Base-by-base conservation (phyloP, 1,140 invertebrate species). In the Holotrichia oblita region DNA sequence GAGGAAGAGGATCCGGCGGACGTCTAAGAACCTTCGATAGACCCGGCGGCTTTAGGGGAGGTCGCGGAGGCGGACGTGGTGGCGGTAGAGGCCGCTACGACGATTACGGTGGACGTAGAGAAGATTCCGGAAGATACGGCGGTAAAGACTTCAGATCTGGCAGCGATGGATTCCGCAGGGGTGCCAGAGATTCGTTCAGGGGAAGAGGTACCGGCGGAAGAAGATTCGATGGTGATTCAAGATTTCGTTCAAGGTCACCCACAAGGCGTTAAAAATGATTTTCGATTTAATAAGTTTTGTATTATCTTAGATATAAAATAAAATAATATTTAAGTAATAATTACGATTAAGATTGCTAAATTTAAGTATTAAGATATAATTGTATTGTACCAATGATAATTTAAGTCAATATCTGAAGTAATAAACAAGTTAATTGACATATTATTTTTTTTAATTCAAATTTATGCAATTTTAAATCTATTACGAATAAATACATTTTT, bases 61-160 rank as follows among this genome's bases (percentile, higher is more conserved):
- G 81, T 24, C 78, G 82, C 12, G 76, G 81, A n/a, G 79, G 82
- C 0, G 89, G 91, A 77, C 88, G 92, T 9, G 88, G 89, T 17
- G 86, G 89, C 41, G 87, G 88, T 80, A 84, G 90, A 76, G 87
- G 89, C 69, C 74, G 78, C 6, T 79, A 77, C n/a, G 74, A 79
- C 22, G 74, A 75, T 40, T 79, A 77, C 40, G 75, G 90, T 6
- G 77, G 83, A 42, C 78, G 83, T 27, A 78, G 83, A 6, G 81
- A 83, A 10, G 77, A 80, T 22, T 77, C 80, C 17, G 78, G 79
- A n/a, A 72, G 76, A 27, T 75, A 81, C 14, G 79, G 81, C 0
- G 78, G 80, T 14, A 78, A 80, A 17, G 64, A 76, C 55, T 81
- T 79, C 69, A 81, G 83, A 79, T 79, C 79, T 40, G 61, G 82